Percentiles rank a stretch among this genome's conserved stretches.
Evolutionary conservation across 2,113 vertebrate genomes (phyloP).

Genomic region (Vidua macroura): DNA sequence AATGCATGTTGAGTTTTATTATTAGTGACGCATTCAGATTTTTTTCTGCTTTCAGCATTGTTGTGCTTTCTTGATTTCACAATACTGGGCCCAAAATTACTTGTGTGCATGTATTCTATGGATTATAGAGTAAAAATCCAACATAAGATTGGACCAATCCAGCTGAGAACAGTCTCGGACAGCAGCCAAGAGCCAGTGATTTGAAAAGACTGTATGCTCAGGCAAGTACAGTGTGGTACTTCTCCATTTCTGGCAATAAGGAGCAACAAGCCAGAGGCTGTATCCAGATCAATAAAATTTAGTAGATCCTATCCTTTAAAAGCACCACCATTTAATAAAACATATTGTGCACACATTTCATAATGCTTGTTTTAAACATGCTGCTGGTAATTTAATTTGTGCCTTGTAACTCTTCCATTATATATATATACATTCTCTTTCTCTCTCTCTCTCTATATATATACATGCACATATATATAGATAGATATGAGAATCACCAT

Average conservation of each 20-base stretch:
- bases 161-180: neutral
- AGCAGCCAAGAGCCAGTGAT: neutral
- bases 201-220: neutral
- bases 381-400: neutral
- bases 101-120: neutral
- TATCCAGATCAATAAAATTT: neutral
- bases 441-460: neutral
- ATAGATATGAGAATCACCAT: rapidly evolving
- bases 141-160: neutral
- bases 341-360: neutral
- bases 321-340: neutral
- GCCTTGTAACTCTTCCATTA: neutral
- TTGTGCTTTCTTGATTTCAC: neutral
- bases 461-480: neutral
- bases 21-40: neutral
- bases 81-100: neutral
- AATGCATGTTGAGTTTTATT: neutral
- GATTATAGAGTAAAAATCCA: neutral
- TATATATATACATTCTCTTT: neutral
- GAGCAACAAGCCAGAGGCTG: neutral
- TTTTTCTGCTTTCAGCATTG: neutral
- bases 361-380: neutral
- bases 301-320: neutral
- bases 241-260: neutral
- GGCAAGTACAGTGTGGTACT: neutral